Conservation (phyloP, 2,888 invertebrate species). For the Ectemnius cavifrons region DNA sequence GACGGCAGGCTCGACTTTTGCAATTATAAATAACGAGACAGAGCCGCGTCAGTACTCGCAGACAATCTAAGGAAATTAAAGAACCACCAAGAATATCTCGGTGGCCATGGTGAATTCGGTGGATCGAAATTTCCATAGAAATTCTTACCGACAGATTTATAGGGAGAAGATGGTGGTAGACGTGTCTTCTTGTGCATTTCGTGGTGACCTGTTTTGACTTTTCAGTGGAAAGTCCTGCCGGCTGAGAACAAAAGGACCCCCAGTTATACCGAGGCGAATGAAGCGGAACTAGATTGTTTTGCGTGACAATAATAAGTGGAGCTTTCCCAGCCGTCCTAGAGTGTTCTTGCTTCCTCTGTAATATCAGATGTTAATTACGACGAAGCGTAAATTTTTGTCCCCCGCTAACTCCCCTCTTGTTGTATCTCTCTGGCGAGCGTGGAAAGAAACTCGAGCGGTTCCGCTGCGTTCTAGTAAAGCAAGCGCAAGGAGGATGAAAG, state of each 20-base stretch:
- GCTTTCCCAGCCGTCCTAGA: no score
- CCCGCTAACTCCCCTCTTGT: no score
- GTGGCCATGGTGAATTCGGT: background rate
- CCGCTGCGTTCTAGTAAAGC: no score
- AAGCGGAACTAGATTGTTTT: no score
- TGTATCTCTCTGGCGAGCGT: no score
- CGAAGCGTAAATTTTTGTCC: no score
- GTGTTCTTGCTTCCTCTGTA: no score
- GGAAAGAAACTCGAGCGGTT: no score
- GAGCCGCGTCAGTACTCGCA: background rate
- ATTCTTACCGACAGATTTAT: slow-evolving; percentile 5
- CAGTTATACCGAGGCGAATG: no score
- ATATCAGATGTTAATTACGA: no score
- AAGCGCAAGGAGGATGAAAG: background rate
- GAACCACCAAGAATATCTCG: background rate
- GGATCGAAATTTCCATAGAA: slow-evolving; percentile 1
- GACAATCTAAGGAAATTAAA: slow-evolving; percentile 2
- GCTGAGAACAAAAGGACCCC: no score
- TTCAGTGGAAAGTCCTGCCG: background rate
- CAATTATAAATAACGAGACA: slow-evolving; percentile 5
- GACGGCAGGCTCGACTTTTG: slow-evolving; percentile 12
- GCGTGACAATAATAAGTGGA: no score
- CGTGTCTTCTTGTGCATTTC: background rate
- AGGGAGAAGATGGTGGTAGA: background rate
- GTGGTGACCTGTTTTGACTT: background rate